These are phyloP conservation scores for Cyanoderma ruficeps DNA, from an alignment of 2,113 vertebrate species.

Conservation along the genomic window DNA sequence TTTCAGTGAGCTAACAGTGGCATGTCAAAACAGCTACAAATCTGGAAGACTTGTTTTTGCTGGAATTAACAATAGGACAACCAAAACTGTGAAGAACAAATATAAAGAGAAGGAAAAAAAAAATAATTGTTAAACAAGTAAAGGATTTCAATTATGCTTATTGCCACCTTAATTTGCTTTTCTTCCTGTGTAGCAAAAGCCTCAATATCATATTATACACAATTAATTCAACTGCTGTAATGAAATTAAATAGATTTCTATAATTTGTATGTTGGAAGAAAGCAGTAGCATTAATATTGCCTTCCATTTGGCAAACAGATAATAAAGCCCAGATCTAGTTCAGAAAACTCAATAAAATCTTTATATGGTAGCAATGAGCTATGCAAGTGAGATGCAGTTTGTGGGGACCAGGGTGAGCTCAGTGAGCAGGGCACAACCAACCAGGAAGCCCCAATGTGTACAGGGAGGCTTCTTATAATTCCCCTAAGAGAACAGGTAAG, in stretches of 20 bases:
- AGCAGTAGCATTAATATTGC: neutral
- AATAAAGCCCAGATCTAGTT: constrained; percentile 34
- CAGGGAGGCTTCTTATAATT: neutral
- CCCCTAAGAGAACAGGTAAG: neutral
- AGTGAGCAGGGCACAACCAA: neutral
- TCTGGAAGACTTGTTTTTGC: constrained; percentile 20
- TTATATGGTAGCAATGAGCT: neutral
- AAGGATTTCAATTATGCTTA: constrained; percentile 43
- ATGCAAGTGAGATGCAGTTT: neutral
- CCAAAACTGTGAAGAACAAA: constrained; percentile 17
- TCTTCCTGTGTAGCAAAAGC: neutral
- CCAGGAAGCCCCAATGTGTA: neutral
- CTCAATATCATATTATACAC: neutral
- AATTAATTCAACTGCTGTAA: constrained; percentile 54
- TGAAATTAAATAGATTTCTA: constrained; percentile 54
- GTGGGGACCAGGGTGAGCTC: neutral
- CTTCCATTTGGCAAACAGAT: neutral
- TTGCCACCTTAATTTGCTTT: constrained; percentile 48
- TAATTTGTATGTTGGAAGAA: constrained; percentile 16
- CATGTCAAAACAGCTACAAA: constrained; percentile 64
- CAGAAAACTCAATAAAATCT: constrained; percentile 29
- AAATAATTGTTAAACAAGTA: neutral
- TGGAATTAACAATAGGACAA: constrained; percentile 37
- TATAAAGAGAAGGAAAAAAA: constrained; percentile 10
- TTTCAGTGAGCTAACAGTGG: constrained; percentile 42